Evolutionary conservation across 2,113 vertebrate genomes (phyloP).

Genomic region (Pionites leucogaster): DNA sequence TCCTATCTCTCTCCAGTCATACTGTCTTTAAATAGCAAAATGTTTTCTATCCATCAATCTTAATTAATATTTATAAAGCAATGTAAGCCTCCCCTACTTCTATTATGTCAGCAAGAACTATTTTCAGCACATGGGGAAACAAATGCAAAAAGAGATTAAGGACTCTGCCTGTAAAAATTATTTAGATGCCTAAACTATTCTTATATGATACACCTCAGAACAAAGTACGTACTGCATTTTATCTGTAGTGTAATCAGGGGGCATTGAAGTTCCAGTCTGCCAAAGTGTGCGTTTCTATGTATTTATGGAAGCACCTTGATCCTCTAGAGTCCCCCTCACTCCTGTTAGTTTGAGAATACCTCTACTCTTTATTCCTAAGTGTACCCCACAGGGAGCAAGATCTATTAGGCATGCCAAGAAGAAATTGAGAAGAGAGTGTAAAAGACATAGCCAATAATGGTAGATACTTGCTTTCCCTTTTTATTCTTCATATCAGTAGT

Average conservation of each 20-base stretch:
- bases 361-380: not conserved
- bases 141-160: not conserved
- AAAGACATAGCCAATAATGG: not conserved
- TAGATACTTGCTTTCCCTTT: not conserved
- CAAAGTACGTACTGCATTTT: not conserved
- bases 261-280: not conserved
- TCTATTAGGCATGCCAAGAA: not conserved
- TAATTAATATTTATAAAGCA: not conserved
- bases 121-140: not conserved
- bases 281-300: not conserved
- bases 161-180: not conserved
- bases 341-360: not conserved
- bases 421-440: not conserved
- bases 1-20: not conserved
- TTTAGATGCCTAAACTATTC: not conserved
- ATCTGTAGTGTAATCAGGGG: not conserved
- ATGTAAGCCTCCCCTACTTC: not conserved
- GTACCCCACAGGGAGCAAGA: not conserved
- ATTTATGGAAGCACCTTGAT: not conserved
- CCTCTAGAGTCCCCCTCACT: not conserved
- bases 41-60: not conserved
- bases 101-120: not conserved
- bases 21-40: not conserved
- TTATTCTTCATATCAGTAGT: not conserved
- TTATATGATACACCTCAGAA: not conserved